These are phyloP conservation scores for Myrmecobius fasciatus DNA, from an alignment of 2,113 vertebrate genomes.

Conservation along the genomic window DNA sequence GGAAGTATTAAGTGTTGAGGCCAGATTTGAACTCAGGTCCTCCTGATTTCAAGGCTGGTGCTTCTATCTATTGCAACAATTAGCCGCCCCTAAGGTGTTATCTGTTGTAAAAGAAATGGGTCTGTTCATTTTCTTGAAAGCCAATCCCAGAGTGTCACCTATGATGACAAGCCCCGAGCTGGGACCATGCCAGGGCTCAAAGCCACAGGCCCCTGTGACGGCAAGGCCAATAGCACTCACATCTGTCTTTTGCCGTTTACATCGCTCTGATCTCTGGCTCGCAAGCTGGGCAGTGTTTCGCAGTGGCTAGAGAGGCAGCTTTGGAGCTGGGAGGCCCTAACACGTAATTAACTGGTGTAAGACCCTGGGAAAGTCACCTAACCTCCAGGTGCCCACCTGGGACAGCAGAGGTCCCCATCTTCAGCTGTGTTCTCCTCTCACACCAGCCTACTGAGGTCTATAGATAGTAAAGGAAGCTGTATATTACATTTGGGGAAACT, in stretches of 20 bases:
- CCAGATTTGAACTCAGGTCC: too few species aligned
- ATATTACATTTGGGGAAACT: conserved; percentile 37
- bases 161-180: background rate
- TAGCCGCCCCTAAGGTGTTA: background rate
- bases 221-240: background rate
- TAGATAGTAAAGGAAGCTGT: background rate
- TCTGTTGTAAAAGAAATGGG: background rate
- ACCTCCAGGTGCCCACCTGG: background rate
- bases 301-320: background rate
- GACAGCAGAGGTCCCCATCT: too few species aligned
- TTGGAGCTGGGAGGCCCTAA: background rate
- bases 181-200: background rate
- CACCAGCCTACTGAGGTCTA: conserved; percentile 3
- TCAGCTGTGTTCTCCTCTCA: background rate
- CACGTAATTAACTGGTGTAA: background rate
- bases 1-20: too few species aligned
- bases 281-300: background rate
- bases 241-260: background rate
- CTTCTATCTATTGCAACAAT: too few species aligned
- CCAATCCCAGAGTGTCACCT: background rate
- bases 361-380: background rate
- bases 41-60: too few species aligned
- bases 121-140: background rate
- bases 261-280: background rate
- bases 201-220: background rate